These are phyloP conservation scores for Microctenopoma steveboyesi DNA, from an alignment of 2,797 vertebrate species.

Conservation along the genomic window DNA sequence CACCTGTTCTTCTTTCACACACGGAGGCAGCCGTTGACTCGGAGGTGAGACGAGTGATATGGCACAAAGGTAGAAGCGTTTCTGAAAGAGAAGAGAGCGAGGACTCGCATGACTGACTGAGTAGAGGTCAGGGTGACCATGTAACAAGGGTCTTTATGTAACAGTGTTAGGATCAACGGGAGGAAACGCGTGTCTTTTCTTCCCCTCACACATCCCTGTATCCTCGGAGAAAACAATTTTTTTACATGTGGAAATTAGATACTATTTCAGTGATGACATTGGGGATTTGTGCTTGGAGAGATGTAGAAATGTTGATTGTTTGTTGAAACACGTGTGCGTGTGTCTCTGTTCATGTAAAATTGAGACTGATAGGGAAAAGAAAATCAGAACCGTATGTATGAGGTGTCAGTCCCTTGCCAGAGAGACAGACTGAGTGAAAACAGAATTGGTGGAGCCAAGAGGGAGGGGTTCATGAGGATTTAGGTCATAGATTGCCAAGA, in stretches of 20 bases:
- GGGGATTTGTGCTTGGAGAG: constrained; percentile 25
- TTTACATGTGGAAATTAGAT: constrained; percentile 10
- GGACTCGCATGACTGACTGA: neutral
- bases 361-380: constrained; percentile 29
- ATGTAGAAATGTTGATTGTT: constrained; percentile 28
- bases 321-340: constrained; percentile 14
- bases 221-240: neutral
- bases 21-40: constrained; percentile 25
- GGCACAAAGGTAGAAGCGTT: constrained; percentile 15
- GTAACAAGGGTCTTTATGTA: constrained; percentile 14
- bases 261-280: constrained; percentile 22
- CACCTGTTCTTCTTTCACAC: constrained; percentile 68
- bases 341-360: constrained; percentile 48
- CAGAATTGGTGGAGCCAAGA: constrained; percentile 63
- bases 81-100: constrained; percentile 11
- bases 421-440: constrained; percentile 69
- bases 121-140: neutral
- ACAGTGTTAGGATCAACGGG: constrained; percentile 7
- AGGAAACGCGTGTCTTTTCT: neutral
- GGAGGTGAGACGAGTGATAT: constrained; percentile 27
- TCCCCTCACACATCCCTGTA: too few species aligned
- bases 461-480: constrained; percentile 75
- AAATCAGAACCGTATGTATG: constrained; percentile 39
- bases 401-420: constrained; percentile 61
- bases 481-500: constrained; percentile 81